These are phyloP conservation scores for Semnornis frantzii DNA, from an alignment of 2,113 vertebrate species.

Conservation along the genomic window DNA sequence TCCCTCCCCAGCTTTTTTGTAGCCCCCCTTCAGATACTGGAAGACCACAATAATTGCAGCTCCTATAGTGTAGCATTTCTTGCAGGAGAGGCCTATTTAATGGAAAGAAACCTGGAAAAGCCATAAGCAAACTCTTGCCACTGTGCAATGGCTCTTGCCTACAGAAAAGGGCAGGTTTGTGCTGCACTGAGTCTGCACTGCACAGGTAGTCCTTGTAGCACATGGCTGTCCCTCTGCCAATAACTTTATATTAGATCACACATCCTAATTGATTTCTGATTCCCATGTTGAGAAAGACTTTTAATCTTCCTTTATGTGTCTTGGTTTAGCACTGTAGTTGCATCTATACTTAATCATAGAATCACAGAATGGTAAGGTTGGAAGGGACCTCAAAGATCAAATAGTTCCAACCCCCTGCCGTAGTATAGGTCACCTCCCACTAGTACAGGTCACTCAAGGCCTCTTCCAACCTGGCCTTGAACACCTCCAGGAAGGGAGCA, in stretches of 20 bases:
- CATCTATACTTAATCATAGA: background rate
- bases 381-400: no score
- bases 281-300: background rate
- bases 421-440: no score
- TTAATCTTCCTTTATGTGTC: accelerated
- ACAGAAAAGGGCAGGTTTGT: background rate
- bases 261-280: background rate
- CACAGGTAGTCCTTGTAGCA: background rate
- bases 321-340: background rate
- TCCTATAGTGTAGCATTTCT: background rate
- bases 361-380: no score
- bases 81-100: background rate
- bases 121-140: accelerated
- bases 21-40: no score
- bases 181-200: background rate
- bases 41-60: background rate
- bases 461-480: no score
- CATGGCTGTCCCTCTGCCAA: background rate
- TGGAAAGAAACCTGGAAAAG: background rate
- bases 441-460: no score
- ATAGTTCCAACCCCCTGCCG: no score
- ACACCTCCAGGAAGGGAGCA: no score
- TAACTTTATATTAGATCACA: background rate
- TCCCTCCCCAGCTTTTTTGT: no score
- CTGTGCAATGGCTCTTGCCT: background rate